Evolutionary conservation across 2,888 invertebrate species (phyloP), one percentile per base, ranked within the genome.

Genomic region (Empis livida): DNA sequence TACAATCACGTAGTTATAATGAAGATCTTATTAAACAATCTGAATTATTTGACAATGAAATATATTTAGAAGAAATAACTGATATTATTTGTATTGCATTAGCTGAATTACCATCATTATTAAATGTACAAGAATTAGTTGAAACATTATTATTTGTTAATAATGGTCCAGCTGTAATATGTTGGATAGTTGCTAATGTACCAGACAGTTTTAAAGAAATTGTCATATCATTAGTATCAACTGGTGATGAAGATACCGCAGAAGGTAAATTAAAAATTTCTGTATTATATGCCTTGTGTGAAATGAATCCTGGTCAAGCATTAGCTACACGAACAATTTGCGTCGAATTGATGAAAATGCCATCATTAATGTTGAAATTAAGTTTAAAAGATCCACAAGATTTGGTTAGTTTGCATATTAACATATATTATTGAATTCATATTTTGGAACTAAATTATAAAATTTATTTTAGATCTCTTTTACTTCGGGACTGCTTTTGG

Each of bases 171-270:
- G 79, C 82, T 55, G 84, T 96, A 50, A 84, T 95, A 57, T 91
- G 91, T 58, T 83, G 93, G 71, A 75, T 95, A 53, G 87, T 95
- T 2, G 92, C 94, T 1, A 96, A 96, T 65, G 88, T 89, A 72
- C 94, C 95, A 2, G 94, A 95, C 62, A 84, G 84, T 57, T 89
- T 94, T 64, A 79, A 82, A 60, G 94, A 95, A 77, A 92, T 94
- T 45, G 87, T 90, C 51, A 79, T 82, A 14, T 82, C 84, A 56
- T 72, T 96, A 51, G 89, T 96, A 39, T 73, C 82, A 44, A 89
- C 86, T 67, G 91, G 92, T 16, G 94, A 92, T 61, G 95, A 95
- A 66, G 94, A 95, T 57, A 83, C 82, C 8, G 74, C 81, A 10
- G 79, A 88, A 45, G 89, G 91, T n/a, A 73, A 78, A 45, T 75